Percentiles rank a stretch among this genome's conserved stretches.
phyloP scores from a whole-genome alignment of 2,113 vertebrate genomes.

The Ictalurus furcatus region DNA sequence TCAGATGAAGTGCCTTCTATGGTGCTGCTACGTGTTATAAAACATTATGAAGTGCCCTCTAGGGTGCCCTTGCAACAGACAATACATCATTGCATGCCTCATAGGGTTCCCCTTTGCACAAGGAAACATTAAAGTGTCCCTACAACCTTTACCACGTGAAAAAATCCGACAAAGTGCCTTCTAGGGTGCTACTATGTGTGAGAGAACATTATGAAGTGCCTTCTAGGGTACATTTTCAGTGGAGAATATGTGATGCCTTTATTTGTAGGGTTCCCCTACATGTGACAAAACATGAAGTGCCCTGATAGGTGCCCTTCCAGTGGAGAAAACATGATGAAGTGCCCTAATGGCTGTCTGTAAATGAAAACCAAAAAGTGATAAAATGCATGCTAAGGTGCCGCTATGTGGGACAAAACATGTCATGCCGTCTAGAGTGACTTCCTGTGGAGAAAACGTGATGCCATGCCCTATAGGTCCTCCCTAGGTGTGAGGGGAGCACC shows the following conservation, averaged over 20 bases:
- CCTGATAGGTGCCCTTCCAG: background rate
- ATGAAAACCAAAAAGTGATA: background rate
- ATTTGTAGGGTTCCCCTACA: background rate
- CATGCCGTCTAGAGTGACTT: background rate
- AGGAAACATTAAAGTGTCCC: background rate
- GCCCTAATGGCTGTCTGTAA: background rate
- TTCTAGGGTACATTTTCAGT: background rate
- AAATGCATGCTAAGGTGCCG: background rate
- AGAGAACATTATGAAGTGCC: background rate
- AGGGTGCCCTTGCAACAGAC: background rate
- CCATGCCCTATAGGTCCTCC: background rate
- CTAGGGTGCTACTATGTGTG: background rate
- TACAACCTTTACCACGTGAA: background rate
- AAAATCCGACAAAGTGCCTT: background rate
- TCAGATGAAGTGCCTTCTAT: background rate
- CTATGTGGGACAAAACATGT: background rate
- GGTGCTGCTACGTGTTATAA: background rate
- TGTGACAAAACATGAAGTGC: background rate
- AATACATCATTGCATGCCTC: background rate
- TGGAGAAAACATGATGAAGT: background rate
- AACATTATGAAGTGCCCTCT: background rate
- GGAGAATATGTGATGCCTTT: background rate
- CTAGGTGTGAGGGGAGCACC: background rate
- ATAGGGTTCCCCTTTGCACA: background rate
- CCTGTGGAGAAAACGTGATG: background rate